phyloP scores from a whole-genome alignment of 2,113 vertebrate genomes.

The Atrichornis clamosus region DNA sequence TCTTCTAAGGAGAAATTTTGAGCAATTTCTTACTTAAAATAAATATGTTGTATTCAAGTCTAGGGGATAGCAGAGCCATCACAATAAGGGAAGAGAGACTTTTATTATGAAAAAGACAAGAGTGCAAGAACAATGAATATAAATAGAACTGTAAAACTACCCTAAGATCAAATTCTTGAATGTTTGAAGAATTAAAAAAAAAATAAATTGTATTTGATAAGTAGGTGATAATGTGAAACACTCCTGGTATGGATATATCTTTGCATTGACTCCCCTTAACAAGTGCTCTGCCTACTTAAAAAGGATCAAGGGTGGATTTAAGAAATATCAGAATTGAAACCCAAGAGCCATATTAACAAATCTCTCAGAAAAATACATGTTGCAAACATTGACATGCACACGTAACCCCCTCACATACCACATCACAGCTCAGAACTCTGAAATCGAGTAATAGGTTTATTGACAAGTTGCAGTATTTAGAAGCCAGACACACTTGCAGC shows the following conservation, averaged over 20 bases:
- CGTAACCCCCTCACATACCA: not conserved
- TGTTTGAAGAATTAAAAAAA: not conserved
- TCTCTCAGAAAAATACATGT: not conserved
- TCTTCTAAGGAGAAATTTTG: not conserved
- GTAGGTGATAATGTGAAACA: rapidly evolving
- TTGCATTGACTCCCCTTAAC: not conserved
- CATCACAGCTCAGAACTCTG: not conserved
- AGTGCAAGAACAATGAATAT: not conserved
- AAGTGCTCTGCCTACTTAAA: not conserved
- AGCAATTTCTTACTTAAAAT: not conserved
- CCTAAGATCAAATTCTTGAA: not conserved
- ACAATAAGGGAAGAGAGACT: not conserved
- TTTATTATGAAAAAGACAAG: not conserved
- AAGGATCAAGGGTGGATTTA: not conserved
- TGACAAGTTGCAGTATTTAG: constrained; percentile 36
- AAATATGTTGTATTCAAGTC: not conserved
- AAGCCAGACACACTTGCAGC: not conserved
- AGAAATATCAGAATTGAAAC: not conserved
- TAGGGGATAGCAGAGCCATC: not conserved
- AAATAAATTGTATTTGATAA: not conserved
- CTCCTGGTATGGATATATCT: not conserved
- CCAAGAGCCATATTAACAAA: not conserved
- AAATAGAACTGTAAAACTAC: not conserved
- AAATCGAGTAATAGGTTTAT: constrained; percentile 53
- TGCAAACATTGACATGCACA: rapidly evolving